Evolutionary conservation across 2,797 vertebrate species (phyloP).

Genomic region (Argentina silus): DNA sequence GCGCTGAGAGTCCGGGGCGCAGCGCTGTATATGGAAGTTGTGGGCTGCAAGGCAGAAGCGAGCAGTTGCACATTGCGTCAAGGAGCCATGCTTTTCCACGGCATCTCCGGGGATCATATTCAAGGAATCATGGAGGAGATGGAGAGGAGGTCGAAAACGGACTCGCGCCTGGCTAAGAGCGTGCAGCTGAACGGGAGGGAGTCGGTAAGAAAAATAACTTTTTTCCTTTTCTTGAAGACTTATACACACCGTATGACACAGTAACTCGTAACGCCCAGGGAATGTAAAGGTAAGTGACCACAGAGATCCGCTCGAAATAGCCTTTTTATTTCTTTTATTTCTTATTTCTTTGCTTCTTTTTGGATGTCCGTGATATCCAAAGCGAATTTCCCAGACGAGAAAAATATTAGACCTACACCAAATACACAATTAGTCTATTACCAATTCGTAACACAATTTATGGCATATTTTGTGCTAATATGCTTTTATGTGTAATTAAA

Average conservation of each 20-base stretch:
- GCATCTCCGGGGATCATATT: constrained; percentile 99
- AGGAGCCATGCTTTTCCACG: constrained; percentile 99
- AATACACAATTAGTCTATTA: neutral
- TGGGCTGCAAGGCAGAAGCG: constrained; percentile 95
- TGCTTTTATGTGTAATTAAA: neutral
- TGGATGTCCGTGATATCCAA: too few relatives aligned
- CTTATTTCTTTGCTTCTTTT: too few relatives aligned
- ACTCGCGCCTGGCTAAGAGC: constrained; percentile 93
- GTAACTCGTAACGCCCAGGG: neutral
- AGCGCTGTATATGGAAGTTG: constrained; percentile 97
- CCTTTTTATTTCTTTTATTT: too few relatives aligned
- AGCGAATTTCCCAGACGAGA: too few relatives aligned
- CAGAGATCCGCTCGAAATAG: too few relatives aligned
- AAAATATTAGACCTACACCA: too few relatives aligned
- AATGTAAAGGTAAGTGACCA: too few relatives aligned
- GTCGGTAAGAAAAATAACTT: constrained; percentile 81
- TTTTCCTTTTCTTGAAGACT: neutral
- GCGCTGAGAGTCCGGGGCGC: constrained; percentile 84
- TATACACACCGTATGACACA: neutral
- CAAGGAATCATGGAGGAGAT: constrained; percentile 99
- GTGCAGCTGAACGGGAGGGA: constrained; percentile 97
- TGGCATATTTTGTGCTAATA: neutral
- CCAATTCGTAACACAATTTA: neutral
- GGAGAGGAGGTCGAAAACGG: constrained; percentile 95
- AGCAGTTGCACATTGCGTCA: constrained; percentile 95